phyloP scores from a whole-genome alignment of 2,888 invertebrate genomes.

The Imbricaverruca yamaguchii region DNA sequence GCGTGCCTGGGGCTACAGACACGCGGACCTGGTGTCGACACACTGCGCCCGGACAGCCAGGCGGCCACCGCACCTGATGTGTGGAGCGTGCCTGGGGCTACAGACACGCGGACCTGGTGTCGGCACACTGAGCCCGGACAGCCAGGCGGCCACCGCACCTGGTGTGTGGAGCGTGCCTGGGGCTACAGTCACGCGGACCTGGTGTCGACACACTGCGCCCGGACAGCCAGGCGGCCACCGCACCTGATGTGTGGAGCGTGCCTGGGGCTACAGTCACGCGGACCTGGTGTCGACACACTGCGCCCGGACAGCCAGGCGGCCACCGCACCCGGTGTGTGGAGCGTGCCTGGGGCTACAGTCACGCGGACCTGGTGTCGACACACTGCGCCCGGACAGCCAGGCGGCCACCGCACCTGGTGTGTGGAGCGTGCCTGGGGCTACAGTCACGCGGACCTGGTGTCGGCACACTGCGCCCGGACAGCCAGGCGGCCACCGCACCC shows the following conservation, averaged over 20 bases:
- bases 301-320: neutral
- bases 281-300: too few relatives aligned
- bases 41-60: neutral
- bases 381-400: neutral
- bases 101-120: constrained; percentile 27
- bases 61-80: neutral
- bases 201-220: too few relatives aligned
- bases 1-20: constrained; percentile 51
- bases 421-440: too few relatives aligned
- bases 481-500: neutral
- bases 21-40: neutral
- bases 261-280: neutral
- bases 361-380: neutral
- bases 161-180: neutral
- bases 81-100: constrained; percentile 50
- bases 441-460: neutral
- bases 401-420: neutral
- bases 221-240: neutral
- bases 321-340: neutral
- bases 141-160: neutral
- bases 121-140: neutral
- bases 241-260: neutral
- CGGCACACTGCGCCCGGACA: neutral
- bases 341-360: too few relatives aligned
- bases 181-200: neutral